Evolutionary conservation across 2,113 vertebrate species (phyloP).

Genomic region (Hydrolagus affinis): DNA sequence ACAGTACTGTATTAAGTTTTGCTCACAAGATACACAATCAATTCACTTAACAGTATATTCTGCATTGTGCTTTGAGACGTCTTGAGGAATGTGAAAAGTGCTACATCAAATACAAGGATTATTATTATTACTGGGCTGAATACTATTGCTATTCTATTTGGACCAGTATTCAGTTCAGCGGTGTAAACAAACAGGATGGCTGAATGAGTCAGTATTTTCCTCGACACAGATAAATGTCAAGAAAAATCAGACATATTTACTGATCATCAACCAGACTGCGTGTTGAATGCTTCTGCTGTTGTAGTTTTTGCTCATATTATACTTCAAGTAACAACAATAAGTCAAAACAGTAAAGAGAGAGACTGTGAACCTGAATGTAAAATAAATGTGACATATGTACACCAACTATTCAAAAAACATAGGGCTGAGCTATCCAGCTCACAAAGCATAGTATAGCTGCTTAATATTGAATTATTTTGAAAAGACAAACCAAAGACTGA

Average conservation of each 20-base stretch:
- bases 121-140: neutral
- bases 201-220: conserved; percentile 13
- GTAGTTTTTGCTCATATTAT: neutral
- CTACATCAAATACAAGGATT: too few relatives aligned
- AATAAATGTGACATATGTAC: neutral
- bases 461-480: neutral
- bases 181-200: neutral
- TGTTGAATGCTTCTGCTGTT: neutral
- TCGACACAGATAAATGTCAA: conserved; percentile 19
- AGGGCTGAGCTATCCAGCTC: neutral
- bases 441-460: neutral
- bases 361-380: neutral
- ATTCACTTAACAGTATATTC: too few relatives aligned
- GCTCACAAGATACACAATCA: too few relatives aligned
- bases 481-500: neutral
- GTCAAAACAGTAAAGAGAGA: neutral
- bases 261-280: conserved; percentile 11
- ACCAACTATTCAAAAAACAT: neutral
- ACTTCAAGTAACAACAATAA: neutral
- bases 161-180: neutral
- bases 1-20: too few relatives aligned
- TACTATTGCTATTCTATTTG: neutral
- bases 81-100: too few relatives aligned
- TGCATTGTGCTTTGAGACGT: too few relatives aligned
- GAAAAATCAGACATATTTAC: neutral